Conservation (phyloP, 2,113 vertebrate species). For the Pelusios castaneus region DNA sequence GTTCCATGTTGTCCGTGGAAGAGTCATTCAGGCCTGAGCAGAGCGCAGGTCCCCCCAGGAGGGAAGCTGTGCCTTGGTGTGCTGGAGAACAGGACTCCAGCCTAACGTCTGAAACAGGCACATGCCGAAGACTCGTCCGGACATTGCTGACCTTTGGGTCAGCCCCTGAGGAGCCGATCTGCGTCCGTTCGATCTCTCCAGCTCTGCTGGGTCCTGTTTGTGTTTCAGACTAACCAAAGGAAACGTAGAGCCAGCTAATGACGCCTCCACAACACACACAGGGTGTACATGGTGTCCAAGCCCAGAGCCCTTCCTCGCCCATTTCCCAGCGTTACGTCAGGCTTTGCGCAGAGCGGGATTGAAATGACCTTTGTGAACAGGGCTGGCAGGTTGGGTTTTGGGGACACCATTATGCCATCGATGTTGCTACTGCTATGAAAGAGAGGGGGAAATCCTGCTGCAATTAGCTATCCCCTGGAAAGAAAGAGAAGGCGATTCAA, state of each 20-base stretch:
- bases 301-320: not conserved
- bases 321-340: not conserved
- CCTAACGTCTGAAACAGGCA: not conserved
- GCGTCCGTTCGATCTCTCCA: not conserved
- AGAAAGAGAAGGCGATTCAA: not conserved
- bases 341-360: not conserved
- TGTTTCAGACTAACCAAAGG: not conserved
- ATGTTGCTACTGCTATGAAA: not conserved
- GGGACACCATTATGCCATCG: not conserved
- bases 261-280: not conserved
- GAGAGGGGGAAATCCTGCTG: fast-evolving
- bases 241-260: not conserved
- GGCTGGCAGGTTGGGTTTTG: not conserved
- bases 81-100: not conserved
- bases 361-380: not conserved
- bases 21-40: not conserved
- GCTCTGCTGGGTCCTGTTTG: not conserved
- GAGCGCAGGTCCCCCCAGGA: not conserved
- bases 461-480: not conserved
- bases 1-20: not conserved
- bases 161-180: not conserved
- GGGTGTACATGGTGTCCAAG: not conserved
- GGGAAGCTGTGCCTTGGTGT: not conserved
- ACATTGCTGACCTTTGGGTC: not conserved
- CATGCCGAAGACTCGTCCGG: not conserved